These are phyloP conservation scores for Cyprinus carpio DNA, from an alignment of 2,113 vertebrate genomes.

Conservation along the genomic window DNA sequence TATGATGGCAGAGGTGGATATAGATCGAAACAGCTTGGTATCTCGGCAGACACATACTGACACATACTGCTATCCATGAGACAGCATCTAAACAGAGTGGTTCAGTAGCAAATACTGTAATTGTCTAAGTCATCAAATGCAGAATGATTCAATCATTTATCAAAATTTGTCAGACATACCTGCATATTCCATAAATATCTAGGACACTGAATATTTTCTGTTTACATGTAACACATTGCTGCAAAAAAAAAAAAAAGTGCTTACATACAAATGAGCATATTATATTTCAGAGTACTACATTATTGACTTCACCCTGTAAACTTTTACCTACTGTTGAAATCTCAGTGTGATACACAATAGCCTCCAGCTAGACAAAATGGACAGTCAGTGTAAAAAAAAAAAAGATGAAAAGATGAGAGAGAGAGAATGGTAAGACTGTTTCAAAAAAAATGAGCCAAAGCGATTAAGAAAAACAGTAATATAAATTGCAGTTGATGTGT, in stretches of 20 bases:
- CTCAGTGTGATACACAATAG: neutral
- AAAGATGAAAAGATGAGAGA: no score
- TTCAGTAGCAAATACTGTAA: neutral
- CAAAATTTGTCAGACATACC: neutral
- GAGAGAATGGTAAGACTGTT: no score
- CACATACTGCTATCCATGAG: neutral
- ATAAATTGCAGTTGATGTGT: neutral
- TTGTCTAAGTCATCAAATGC: neutral
- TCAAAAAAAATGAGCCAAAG: no score
- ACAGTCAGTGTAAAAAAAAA: no score
- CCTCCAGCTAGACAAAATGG: no score
- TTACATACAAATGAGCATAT: neutral
- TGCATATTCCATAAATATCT: neutral
- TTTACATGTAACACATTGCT: neutral
- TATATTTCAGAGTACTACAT: no score
- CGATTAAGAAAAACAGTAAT: neutral
- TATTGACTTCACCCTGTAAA: no score
- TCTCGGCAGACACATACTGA: neutral
- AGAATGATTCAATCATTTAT: neutral
- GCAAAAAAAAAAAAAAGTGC: neutral
- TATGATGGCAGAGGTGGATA: constrained; percentile 26
- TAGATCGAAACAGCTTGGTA: constrained; percentile 9
- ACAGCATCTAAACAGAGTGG: neutral
- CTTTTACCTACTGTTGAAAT: neutral
- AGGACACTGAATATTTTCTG: neutral